Evolutionary conservation across 2,113 vertebrate genomes (phyloP), one percentile per base, ranked within the genome.

Genomic region (Grallaria varia): DNA sequence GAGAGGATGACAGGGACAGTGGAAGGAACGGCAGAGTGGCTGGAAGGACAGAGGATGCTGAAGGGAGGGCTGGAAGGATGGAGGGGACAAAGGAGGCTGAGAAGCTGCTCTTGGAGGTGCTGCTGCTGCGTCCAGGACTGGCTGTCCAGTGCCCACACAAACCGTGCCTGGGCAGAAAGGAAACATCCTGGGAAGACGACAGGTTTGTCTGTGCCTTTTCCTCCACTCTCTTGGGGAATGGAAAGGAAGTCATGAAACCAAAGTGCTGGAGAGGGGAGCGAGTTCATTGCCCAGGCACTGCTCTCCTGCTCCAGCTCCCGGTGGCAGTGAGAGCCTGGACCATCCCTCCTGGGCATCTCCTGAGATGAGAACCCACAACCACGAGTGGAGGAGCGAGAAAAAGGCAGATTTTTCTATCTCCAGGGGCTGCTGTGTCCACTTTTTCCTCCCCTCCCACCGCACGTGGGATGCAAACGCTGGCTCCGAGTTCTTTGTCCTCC

Each of bases 141-240:
- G 37, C 30, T 52, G 22, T 28, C 24, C 22, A 8, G n/a, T 25
- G 4, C n/a, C n/a, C 14, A 4, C 72, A 15, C 12, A 37, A 56
- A 28, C 21, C 25, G 47, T 63, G 21, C 14, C n/a, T 37, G 58
- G 30, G 7, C 42, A 75, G 47, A 21, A 39, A 10, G 2, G 3
- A 33, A 59, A 23, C 20, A 10, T 22, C 31, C 45, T 8, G 11
- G 14, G 75, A 17, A 91, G 53, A 35, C 49, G 8, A 44, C 52
- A 33, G 53, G 11, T 50, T 30, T 35, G 20, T 42, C 60, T 66
- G 35, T 23, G 14, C 63, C 20, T 77, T 56, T 35, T 19, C 3
- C 9, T 12, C 10, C 7, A 4, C 4, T 24, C 6, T 21, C 18
- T 35, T 28, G 23, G 0, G 1, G 69, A 40, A 18, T 6, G 4